Evolutionary conservation across 2,888 invertebrate genomes (phyloP).

Genomic region (Heliconius charithonia): DNA sequence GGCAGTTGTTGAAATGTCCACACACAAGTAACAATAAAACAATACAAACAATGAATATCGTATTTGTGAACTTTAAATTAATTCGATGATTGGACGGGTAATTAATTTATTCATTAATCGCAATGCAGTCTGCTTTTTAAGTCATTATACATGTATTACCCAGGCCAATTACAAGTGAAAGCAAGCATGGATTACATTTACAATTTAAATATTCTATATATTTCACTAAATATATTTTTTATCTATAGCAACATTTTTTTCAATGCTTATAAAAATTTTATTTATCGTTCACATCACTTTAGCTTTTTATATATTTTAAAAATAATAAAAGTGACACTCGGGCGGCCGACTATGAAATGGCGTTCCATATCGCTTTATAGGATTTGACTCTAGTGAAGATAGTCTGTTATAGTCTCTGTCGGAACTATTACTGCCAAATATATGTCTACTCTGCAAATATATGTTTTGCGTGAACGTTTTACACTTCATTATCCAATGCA

Average conservation of each 20-base stretch:
- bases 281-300: neutral
- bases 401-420: constrained; percentile 16
- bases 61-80: constrained; percentile 14
- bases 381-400: constrained; percentile 28
- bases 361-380: constrained; percentile 22
- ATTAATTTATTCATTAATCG: constrained; percentile 22
- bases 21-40: neutral
- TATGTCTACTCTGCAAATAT: constrained; percentile 17
- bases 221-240: neutral
- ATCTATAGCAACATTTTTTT: neutral
- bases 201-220: neutral
- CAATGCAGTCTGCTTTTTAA: constrained; percentile 5
- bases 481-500: neutral
- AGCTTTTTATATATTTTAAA: constrained; percentile 20
- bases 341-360: constrained; percentile 42
- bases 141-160: constrained; percentile 14
- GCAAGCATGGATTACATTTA: neutral
- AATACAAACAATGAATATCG: constrained; percentile 6
- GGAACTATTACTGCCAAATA: constrained; percentile 31
- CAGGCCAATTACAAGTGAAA: constrained; percentile 5
- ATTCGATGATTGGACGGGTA: constrained; percentile 13
- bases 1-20: neutral
- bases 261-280: neutral
- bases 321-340: constrained; percentile 20
- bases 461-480: constrained; percentile 8